phyloP scores from a whole-genome alignment of 1,140 invertebrate genomes.

The Berghia stephanieae region DNA sequence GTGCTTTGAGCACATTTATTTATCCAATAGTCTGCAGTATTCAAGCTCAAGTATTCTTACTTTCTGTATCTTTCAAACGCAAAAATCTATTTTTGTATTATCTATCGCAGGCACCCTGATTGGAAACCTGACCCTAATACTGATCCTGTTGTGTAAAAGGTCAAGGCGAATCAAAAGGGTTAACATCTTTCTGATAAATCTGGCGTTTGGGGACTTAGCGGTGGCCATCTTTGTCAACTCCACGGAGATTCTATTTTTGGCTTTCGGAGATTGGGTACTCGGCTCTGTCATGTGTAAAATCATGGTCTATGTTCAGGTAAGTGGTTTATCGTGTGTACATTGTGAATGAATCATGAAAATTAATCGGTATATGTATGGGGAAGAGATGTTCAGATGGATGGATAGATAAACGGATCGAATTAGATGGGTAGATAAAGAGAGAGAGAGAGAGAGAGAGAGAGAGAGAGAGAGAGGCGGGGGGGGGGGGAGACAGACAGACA shows the following conservation, averaged over 20 bases:
- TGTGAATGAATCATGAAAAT: background rate
- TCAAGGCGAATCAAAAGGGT: conserved; percentile 56
- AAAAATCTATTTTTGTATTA: background rate
- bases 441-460: background rate
- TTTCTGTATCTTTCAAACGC: background rate
- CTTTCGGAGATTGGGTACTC: conserved; percentile 67
- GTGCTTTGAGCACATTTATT: background rate
- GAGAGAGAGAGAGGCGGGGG: background rate
- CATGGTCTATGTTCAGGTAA: conserved; percentile 60
- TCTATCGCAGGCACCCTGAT: conserved; percentile 41
- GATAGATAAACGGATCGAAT: background rate
- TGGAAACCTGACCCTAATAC: conserved; percentile 58
- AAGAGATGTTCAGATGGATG: background rate
- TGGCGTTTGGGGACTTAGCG: conserved; percentile 68
- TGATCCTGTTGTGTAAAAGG: conserved; percentile 51
- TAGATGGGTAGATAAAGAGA: background rate
- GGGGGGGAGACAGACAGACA: conserved; percentile 1
- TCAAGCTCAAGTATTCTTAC: too few relatives aligned
- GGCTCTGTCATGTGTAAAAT: conserved; percentile 67
- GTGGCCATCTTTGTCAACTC: conserved; percentile 69
- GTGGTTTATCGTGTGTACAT: background rate
- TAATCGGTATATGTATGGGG: background rate
- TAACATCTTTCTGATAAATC: conserved; percentile 65
- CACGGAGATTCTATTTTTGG: conserved; percentile 66
- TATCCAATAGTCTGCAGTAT: background rate